Conservation (phyloP, 2,113 vertebrate species). For the Ameiurus melas region DNA sequence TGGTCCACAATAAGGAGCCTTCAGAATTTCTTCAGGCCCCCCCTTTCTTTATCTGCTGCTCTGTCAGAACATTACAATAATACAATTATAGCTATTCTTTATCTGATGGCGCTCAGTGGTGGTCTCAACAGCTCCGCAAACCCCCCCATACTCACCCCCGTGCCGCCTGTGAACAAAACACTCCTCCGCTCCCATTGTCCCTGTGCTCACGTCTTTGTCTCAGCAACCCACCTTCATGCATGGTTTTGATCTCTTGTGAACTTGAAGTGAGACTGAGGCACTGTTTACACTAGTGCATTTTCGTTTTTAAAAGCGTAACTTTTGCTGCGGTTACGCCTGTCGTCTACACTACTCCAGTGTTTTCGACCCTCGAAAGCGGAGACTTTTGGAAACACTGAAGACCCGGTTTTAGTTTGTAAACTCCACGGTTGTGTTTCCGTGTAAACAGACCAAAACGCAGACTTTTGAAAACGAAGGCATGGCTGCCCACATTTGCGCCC, state of each 20-base stretch:
- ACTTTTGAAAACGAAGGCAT: too few species aligned
- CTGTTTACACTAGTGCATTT: too few species aligned
- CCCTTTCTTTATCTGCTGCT: slow-evolving; percentile 35
- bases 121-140: background rate
- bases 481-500: too few species aligned
- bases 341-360: too few species aligned
- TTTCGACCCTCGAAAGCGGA: too few species aligned
- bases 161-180: slow-evolving; percentile 37
- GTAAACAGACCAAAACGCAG: too few species aligned
- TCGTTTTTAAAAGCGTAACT: too few species aligned
- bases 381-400: too few species aligned
- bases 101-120: slow-evolving; percentile 38
- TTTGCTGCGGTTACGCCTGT: too few species aligned
- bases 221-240: slow-evolving; percentile 15
- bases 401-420: too few species aligned
- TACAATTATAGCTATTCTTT: slow-evolving; percentile 50
- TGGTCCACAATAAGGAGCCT: background rate
- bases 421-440: too few species aligned
- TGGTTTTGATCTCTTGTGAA: background rate
- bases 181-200: background rate
- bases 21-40: background rate
- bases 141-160: background rate
- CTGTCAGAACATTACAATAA: slow-evolving; percentile 52
- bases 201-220: background rate
- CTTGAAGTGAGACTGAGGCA: background rate